These are phyloP conservation scores for Patiria pectinifera DNA, from an alignment of 53 echinoderm and acorn worm species.

Conservation along the genomic window DNA sequence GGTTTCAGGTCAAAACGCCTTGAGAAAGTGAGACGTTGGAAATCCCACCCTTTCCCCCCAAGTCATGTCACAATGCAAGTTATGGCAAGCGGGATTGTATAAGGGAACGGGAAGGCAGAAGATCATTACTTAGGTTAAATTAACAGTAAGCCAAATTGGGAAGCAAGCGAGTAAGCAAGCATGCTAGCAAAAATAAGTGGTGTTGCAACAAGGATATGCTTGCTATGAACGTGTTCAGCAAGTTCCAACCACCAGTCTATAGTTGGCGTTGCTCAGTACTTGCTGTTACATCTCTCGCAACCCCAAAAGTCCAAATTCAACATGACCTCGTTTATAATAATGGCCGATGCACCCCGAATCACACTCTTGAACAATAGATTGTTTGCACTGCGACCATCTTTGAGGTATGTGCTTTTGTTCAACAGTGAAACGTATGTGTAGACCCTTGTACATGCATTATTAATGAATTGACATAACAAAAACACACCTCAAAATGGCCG, in stretches of 20 bases:
- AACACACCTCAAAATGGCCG: conserved; percentile 11
- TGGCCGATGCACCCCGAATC: neutral
- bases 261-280: neutral
- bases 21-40: neutral
- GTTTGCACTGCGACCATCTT: too few relatives aligned
- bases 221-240: too few relatives aligned
- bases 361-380: neutral
- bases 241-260: too few relatives aligned
- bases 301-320: neutral
- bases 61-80: neutral
- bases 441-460: neutral
- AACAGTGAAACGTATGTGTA: too few relatives aligned
- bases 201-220: too few relatives aligned
- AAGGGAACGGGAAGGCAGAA: too few relatives aligned
- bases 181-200: too few relatives aligned
- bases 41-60: neutral
- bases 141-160: too few relatives aligned
- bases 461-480: neutral
- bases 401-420: too few relatives aligned
- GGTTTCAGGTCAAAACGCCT: conserved; percentile 17
- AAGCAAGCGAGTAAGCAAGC: too few relatives aligned
- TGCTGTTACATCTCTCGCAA: neutral
- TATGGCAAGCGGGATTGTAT: too few relatives aligned
- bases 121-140: too few relatives aligned
- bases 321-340: neutral